Evolutionary conservation across 2,113 vertebrate genomes (phyloP), one percentile per base, ranked within the genome.

Genomic region (Danionella cerebrum): DNA sequence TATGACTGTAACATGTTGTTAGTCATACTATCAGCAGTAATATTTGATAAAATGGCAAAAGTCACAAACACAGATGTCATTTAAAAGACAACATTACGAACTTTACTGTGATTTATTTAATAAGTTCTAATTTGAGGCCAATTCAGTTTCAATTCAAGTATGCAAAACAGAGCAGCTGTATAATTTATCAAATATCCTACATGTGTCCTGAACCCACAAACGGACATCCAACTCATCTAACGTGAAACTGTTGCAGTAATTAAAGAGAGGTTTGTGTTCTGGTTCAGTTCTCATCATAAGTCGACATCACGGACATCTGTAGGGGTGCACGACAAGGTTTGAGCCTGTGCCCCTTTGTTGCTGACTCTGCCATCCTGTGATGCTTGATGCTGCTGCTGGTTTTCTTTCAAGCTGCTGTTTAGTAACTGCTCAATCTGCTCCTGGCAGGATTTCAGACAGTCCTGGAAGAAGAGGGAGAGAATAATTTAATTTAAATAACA

Each of bases 381-480:
- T 33, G 29, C 29, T n/a, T 80, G 84, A 66, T 52, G 48, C 25
- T 16, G 48, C n/a, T 88, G 91, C 70, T 83, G 87, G 50, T 88
- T 89, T 84, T 92, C 88, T 84, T 87, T 86, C 75, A 97, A 91
- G 82, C 86, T 96, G 78, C 79, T 89, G 29, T 91, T 84, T 76
- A 98, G 87, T 80, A 96, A 89, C 0, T 90, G 89, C 83, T 98
- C 94, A 0, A 98, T 98, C 87, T 97, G 94, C 84, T 98, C 95
- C 82, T 98, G 95, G 85, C 95, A 98, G 21, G 90, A 92, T 85
- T 90, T 94, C 83, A 98, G 89, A 80, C 92, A 96, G 67, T 97
- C 94, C 95, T 98, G 54, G 10, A 62, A 19, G 0, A 24, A 59
- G 3, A 50, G 21, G 42, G 9, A 41, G 2, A 14, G 6, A 24